Evolutionary conservation across 2,797 vertebrate genomes (phyloP).

Genomic region (Chromis chromis): DNA sequence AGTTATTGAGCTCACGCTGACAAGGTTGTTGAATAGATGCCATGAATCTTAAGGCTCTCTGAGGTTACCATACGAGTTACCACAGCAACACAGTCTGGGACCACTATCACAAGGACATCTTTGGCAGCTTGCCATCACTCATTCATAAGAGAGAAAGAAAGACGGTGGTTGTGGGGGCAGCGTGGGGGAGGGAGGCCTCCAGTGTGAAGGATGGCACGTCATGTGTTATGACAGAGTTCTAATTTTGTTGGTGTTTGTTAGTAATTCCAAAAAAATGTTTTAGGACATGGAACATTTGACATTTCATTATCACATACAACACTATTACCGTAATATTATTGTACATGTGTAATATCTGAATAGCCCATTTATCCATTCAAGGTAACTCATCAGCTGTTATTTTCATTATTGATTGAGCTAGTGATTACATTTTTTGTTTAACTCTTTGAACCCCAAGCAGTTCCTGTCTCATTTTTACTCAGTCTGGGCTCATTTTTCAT

Average conservation of each 20-base stretch:
- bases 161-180: conserved; percentile 11
- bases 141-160: conserved; percentile 68
- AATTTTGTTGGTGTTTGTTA: conserved; percentile 1
- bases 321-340: background rate
- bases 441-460: too few relatives aligned
- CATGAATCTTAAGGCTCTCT: conserved; percentile 71
- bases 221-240: background rate
- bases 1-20: conserved; percentile 65
- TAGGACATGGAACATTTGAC: background rate
- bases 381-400: background rate
- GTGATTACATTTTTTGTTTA: background rate
- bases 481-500: too few relatives aligned
- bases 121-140: conserved; percentile 64
- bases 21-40: conserved; percentile 71
- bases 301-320: background rate
- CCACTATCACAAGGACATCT: conserved; percentile 78
- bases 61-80: conserved; percentile 67
- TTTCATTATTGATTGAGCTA: background rate
- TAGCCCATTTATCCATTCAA: background rate
- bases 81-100: conserved; percentile 73
- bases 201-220: background rate
- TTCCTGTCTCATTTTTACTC: too few relatives aligned
- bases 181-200: background rate
- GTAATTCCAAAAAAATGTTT: background rate
- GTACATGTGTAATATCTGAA: background rate